phyloP scores from a whole-genome alignment of 2,113 vertebrate genomes.

The Prionailurus bengalensis region DNA sequence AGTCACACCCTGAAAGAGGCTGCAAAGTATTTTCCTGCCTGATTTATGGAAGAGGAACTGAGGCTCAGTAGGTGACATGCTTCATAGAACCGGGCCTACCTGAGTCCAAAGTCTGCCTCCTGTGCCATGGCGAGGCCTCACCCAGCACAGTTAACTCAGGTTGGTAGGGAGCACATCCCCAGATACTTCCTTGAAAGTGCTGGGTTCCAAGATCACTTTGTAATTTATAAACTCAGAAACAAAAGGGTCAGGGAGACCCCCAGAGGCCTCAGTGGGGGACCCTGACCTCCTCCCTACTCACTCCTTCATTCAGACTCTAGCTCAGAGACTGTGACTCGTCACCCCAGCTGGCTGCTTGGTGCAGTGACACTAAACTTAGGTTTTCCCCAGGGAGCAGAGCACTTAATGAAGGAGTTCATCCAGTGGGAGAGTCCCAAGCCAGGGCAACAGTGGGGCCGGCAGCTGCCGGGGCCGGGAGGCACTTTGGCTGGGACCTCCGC shows the following conservation, averaged over 20 bases:
- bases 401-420: conserved; percentile 56
- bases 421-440: conserved; percentile 13
- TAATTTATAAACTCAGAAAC: neutral
- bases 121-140: rapidly evolving
- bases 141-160: rapidly evolving
- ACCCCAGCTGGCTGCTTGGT: conserved; percentile 63
- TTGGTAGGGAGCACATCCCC: neutral
- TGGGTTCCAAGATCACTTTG: neutral
- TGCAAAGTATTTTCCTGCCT: too few species aligned
- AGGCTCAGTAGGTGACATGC: neutral
- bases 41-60: neutral
- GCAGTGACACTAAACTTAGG: conserved; percentile 61
- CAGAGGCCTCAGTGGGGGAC: neutral
- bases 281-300: neutral
- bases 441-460: neutral
- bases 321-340: conserved; percentile 49
- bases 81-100: neutral
- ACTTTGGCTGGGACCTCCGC: conserved; percentile 46
- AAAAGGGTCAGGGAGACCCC: neutral
- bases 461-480: neutral
- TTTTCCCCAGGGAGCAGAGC: conserved; percentile 52
- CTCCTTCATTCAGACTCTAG: conserved; percentile 7
- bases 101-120: neutral
- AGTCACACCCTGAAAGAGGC: neutral
- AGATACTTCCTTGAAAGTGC: neutral